Conservation (phyloP, 2,888 invertebrate species). For the Oligia fasciuncula region DNA sequence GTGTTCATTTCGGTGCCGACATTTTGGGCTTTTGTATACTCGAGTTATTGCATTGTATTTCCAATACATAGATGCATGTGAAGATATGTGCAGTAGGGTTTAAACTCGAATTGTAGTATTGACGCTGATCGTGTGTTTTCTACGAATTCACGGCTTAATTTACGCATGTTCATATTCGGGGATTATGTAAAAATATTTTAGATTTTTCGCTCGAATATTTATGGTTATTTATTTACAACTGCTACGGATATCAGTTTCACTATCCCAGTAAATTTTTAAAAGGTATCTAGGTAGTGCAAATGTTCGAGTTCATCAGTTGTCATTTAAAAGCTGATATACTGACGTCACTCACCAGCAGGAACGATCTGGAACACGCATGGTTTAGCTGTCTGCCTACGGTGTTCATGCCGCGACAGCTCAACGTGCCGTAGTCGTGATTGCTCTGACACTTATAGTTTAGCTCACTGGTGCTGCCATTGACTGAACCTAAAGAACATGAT, state of each 20-base stretch:
- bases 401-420: conserved; percentile 96
- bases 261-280: not conserved
- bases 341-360: conserved; percentile 92
- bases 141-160: conserved; percentile 1
- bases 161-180: not conserved
- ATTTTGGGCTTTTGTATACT: conserved; percentile 64
- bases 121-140: not conserved
- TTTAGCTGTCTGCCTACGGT: conserved; percentile 95
- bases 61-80: conserved; percentile 38
- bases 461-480: conserved; percentile 92
- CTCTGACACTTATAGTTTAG: conserved; percentile 95
- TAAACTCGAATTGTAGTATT: not conserved
- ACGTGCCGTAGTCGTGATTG: conserved; percentile 95
- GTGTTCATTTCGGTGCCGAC: conserved; percentile 71
- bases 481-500: conserved; percentile 76
- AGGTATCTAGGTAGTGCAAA: not conserved
- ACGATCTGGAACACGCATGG: conserved; percentile 96
- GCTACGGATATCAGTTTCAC: not conserved
- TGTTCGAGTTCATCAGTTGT: not conserved
- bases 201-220: not conserved
- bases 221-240: not conserved
- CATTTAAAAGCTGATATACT: not conserved
- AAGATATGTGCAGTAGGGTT: conserved; percentile 5
- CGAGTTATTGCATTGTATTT: conserved; percentile 67
- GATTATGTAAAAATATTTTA: not conserved